A percentile compares a stretch with the other conserved stretches of the same genome.
phyloP scores from a whole-genome alignment of 2,888 invertebrate species.

The Syrphus vitripennis region DNA sequence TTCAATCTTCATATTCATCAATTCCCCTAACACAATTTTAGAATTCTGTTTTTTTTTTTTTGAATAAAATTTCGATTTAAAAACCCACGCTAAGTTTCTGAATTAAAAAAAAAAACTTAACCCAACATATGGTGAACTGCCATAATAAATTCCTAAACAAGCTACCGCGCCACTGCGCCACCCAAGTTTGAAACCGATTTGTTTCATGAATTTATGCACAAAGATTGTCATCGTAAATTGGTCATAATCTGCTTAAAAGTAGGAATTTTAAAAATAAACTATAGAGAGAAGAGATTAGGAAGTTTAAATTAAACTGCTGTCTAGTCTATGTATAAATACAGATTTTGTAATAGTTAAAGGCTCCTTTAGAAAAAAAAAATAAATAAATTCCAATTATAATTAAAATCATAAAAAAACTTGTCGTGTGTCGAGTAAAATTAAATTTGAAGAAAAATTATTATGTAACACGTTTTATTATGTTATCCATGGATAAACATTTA shows the following conservation, averaged over 20 bases:
- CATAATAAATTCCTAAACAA: conserved; percentile 38
- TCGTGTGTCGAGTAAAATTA: conserved; percentile 43
- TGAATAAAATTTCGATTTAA: neutral
- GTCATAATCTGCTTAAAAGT: conserved; percentile 26
- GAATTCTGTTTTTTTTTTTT: neutral
- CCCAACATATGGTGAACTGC: neutral
- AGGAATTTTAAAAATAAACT: neutral
- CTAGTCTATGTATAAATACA: neutral
- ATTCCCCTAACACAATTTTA: neutral
- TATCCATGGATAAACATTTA: conserved; percentile 1
- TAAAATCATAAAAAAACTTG: conserved; percentile 37
- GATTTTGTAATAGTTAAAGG: neutral
- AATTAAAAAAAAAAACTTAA: neutral
- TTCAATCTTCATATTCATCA: neutral
- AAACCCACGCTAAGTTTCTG: neutral
- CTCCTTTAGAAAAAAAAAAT: neutral
- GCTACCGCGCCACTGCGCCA: conserved; percentile 4
- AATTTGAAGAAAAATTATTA: conserved; percentile 13
- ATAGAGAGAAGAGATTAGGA: neutral
- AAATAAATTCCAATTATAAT: conserved; percentile 36
- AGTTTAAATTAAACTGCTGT: neutral
- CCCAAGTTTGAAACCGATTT: conserved; percentile 49
- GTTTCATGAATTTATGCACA: conserved; percentile 46
- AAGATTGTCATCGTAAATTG: conserved; percentile 57
- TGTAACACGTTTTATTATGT: conserved; percentile 43